Conservation (phyloP, 2,113 vertebrate species). For the Odocoileus hemionus region DNA sequence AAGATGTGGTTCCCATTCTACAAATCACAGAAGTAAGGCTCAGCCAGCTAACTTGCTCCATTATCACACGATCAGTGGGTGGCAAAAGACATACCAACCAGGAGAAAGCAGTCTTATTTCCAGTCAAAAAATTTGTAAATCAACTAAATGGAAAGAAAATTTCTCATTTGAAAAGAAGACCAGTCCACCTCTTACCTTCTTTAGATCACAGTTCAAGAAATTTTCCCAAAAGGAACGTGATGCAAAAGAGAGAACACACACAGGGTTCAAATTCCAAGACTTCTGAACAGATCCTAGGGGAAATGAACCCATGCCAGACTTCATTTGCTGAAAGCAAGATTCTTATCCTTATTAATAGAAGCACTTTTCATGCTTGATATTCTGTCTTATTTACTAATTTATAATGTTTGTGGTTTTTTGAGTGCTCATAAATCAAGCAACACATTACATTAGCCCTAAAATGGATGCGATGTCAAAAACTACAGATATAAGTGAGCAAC, state of each 20-base stretch:
- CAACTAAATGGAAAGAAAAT: neutral
- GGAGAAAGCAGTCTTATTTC: neutral
- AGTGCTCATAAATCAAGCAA: neutral
- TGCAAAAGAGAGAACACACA: neutral
- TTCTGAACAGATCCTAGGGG: neutral
- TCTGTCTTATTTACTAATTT: neutral
- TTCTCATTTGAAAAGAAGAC: neutral
- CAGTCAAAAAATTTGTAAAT: neutral
- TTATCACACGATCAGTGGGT: neutral
- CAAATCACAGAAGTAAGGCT: neutral
- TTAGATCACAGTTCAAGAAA: neutral
- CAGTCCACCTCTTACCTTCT: neutral
- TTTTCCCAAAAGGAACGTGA: neutral
- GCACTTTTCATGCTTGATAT: neutral
- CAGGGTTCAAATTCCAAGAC: neutral
- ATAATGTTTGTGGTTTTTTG: neutral
- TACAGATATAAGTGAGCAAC: neutral
- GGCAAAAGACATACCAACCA: neutral
- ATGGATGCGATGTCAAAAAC: neutral
- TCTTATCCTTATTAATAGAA: neutral
- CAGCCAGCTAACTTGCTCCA: neutral
- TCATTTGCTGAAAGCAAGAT: neutral
- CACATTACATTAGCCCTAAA: neutral
- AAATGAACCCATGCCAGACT: neutral
- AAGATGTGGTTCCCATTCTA: neutral